Evolutionary conservation across 2,888 invertebrate genomes (phyloP), one percentile per base, ranked within the genome.

Genomic region (Pheosia tremula): DNA sequence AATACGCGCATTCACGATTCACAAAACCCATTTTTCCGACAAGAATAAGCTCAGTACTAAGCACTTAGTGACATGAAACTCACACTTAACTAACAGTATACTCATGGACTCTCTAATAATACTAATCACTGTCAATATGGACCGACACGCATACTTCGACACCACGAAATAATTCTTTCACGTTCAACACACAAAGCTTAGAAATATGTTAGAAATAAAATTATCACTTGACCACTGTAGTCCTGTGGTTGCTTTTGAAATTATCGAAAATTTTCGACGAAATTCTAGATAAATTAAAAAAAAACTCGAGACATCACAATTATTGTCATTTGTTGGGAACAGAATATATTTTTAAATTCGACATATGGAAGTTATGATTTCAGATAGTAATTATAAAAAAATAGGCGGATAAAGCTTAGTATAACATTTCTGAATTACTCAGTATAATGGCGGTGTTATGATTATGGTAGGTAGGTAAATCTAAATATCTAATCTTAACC

Each of bases 151-250:
- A 36, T 37, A 4, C 37, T 9, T 53, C 9, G 37, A 53, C 37
- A 53, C 11, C 37, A 53, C 11, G 37, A 53, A 53, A 53, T 53
- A 37, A 3, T 52, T 24, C 13, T 52, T 47, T 47, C 47, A 47
- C 47, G 47, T n/a, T 47, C 9, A n/a, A 5, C 5, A 9, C 9
- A 47, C 0, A 9, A 11, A 45, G 41, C 41, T 47, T 47, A 9
- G n/a, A 50, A 50, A 24, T 24, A 50, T 50, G 50, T 50, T 50
- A 50, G 24, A 50, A 50, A 50, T 50, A 50, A 8, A 50, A 24
- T 50, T 50, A 50, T 3, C 50, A 50, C 50, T 9, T 50, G 50
- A n/a, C n/a, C n/a, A n/a, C 11, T n/a, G 47, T 47, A 47, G 47
- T 11, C 11, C 8, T 11, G 3, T 47, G 11, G n/a, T n/a, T 47